Evolutionary conservation across 2,797 vertebrate species (phyloP).

Genomic region (Sebastes trivittatus): DNA sequence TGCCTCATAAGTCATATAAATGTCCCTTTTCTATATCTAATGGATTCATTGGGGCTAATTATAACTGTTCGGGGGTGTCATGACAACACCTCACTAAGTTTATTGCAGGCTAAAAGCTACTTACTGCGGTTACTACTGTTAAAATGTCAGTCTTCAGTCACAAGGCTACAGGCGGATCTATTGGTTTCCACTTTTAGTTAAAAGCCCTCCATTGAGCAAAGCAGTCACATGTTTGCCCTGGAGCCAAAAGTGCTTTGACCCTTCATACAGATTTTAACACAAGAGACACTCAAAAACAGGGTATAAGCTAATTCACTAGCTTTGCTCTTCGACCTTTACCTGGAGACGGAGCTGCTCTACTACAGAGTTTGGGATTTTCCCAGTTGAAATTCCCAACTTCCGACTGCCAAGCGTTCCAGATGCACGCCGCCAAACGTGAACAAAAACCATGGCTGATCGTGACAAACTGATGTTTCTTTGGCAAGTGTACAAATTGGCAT

Average conservation of each 20-base stretch:
- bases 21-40: neutral
- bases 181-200: constrained; percentile 26
- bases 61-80: neutral
- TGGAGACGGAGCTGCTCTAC: neutral
- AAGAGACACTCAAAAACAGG: neutral
- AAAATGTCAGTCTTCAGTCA: constrained; percentile 10
- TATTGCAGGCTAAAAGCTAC: neutral
- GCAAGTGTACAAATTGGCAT: too few species aligned
- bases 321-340: neutral
- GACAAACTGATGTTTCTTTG: fast-evolving
- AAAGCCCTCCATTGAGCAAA: constrained; percentile 33
- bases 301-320: neutral
- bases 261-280: neutral
- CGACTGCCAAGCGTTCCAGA: fast-evolving
- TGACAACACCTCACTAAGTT: neutral
- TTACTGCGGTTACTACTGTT: neutral
- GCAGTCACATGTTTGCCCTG: constrained; percentile 24
- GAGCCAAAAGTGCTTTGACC: constrained; percentile 3
- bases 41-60: neutral
- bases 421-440: too few species aligned
- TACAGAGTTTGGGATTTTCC: too few species aligned
- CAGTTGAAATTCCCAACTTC: too few species aligned
- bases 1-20: neutral
- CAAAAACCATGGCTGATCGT: too few species aligned
- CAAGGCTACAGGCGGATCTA: constrained; percentile 9